These are phyloP conservation scores for Apostichopus leukothele DNA, from an alignment of 53 echinoderm and acorn worm species.

Conservation along the genomic window DNA sequence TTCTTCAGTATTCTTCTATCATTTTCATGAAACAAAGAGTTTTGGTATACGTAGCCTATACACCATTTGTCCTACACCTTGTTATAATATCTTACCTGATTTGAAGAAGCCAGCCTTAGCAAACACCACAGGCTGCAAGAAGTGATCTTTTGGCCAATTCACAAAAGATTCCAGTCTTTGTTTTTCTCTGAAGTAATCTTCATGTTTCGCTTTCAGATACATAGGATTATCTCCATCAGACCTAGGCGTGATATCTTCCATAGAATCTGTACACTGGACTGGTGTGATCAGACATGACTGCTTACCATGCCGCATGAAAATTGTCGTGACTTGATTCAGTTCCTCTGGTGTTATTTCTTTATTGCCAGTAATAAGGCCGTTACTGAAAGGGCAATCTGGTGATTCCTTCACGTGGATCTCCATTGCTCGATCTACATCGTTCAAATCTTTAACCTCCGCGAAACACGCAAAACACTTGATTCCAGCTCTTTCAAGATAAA, in stretches of 20 bases:
- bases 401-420: neutral
- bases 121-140: neutral
- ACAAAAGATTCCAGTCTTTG: neutral
- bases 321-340: neutral
- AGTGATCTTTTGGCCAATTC: conserved; percentile 8
- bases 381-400: conserved; percentile 3
- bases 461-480: conserved; percentile 27
- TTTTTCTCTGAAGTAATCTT: neutral
- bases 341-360: neutral
- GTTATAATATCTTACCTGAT: neutral
- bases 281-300: neutral
- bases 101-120: conserved; percentile 9
- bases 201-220: neutral
- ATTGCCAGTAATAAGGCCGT: neutral
- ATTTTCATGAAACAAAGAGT: too few species aligned
- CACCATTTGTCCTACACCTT: too few species aligned
- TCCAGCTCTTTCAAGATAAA: neutral
- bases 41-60: too few species aligned
- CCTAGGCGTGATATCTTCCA: neutral
- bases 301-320: neutral
- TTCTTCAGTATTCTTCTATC: too few species aligned
- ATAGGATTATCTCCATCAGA: neutral
- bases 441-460: neutral
- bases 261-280: neutral
- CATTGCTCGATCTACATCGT: neutral